Conservation (phyloP, 2,888 invertebrate genomes). For the Lycia hirtaria region DNA sequence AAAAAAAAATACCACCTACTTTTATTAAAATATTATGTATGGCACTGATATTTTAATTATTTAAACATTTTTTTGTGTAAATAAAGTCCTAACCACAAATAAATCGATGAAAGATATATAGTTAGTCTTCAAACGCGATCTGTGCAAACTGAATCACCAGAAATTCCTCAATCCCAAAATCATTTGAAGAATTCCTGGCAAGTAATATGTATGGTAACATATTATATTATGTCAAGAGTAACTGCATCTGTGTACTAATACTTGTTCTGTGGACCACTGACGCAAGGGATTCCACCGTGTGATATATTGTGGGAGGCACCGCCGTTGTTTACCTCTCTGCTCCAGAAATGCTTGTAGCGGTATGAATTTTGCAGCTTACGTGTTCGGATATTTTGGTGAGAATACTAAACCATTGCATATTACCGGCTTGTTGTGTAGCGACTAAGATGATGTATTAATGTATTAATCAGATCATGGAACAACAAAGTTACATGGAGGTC, state of each 20-base stretch:
- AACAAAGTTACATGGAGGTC: too few relatives aligned
- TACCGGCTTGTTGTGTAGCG: constrained; percentile 8
- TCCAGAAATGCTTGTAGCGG: constrained; percentile 35
- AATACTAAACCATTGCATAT: constrained; percentile 7
- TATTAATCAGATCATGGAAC: neutral
- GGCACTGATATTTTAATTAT: too few relatives aligned
- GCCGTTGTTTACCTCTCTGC: constrained; percentile 39
- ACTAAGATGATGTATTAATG: constrained; percentile 16
- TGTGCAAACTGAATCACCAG: constrained; percentile 34
- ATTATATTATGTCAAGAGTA: constrained; percentile 2
- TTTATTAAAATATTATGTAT: too few relatives aligned
- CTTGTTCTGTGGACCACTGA: constrained; percentile 24
- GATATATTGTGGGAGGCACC: constrained; percentile 30
- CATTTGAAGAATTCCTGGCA: constrained; percentile 25
- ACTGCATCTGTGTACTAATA: constrained; percentile 2
- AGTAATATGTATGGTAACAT: neutral
- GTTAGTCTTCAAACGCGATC: constrained; percentile 25
- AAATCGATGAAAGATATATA: constrained; percentile 5
- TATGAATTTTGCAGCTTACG: constrained; percentile 27
- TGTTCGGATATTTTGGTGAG: constrained; percentile 28
- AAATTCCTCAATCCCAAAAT: constrained; percentile 28
- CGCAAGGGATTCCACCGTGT: constrained; percentile 39
- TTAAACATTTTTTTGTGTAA: neutral
- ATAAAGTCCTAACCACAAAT: constrained; percentile 15
- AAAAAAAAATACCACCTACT: too few relatives aligned